Base-by-base conservation (phyloP, 2,888 invertebrate species). In the Lasioglossum zephyrum region DNA sequence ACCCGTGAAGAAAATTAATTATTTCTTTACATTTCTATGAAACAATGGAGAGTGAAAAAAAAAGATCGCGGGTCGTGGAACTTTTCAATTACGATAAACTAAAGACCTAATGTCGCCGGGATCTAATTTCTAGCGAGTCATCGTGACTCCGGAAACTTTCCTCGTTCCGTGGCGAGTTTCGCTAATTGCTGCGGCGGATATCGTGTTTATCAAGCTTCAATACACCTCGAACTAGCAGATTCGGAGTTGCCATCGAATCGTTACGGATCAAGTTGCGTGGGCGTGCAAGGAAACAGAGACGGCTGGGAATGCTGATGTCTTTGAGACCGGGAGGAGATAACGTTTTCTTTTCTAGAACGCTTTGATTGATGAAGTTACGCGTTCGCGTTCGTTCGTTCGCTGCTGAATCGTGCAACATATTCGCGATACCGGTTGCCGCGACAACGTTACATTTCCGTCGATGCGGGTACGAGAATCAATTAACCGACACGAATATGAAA, bases 371-470 rank as follows among this genome's bases (percentile, higher is more conserved):
- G 57, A 41, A 26, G 26, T 81, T 63, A 63, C 16, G n/a, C 57
- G 47, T 22, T 8, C 22, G 53, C 47, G 47, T 47, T 4, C 47
- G 47, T 47, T 47, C 47, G 47, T 11, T 13, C 60, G 9, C 49
- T 31, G 72, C 39, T 47, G 60, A 26, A 70, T 26, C 47, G 6
- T 16, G 39, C 13, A 8, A 13, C 72, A 26, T 77, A 77, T 75
- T 72, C 18, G 82, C 72, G 75, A 75, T 80, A 80, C 75, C 82
- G 80, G 80, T 80, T 72, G n/a, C 18, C 11, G 41, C 31, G 41
- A 72, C 60, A 31, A 75, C 69, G 47, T 72, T 72, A 31, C 36
- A 18, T 49, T 80, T 63, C 49, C 60, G 18, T 8, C 31, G 60
- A 60, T 36, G 53, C 11, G 70, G 41, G 70, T 75, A 70, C 36